phyloP scores from a whole-genome alignment of 1,140 invertebrate genomes.

The Zelostemma sp. region DNA sequence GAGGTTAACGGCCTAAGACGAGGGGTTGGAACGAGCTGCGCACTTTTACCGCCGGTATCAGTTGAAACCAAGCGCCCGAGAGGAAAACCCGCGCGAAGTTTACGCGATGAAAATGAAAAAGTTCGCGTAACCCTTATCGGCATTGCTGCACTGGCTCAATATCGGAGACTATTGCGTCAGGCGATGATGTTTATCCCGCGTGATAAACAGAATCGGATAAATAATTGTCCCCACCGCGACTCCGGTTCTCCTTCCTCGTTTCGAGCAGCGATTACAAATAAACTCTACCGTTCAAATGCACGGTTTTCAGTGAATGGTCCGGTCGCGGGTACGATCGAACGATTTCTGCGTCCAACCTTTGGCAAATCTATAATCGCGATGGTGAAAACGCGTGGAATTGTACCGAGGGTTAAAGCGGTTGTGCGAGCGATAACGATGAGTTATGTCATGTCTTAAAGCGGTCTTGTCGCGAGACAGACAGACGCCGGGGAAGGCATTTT shows the following conservation, averaged over 20 bases:
- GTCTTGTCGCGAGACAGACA: slow-evolving; percentile 58
- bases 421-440: slow-evolving; percentile 24
- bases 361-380: slow-evolving; percentile 6
- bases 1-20: slow-evolving; percentile 34
- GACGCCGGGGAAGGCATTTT: slow-evolving; percentile 53
- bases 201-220: slow-evolving; percentile 61
- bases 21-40: slow-evolving; percentile 23
- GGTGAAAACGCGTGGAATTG: slow-evolving; percentile 27
- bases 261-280: no score
- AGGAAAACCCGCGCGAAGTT: slow-evolving; percentile 22
- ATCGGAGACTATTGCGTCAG: slow-evolving; percentile 63
- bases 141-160: slow-evolving; percentile 56
- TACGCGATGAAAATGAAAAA: slow-evolving; percentile 53
- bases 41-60: slow-evolving; percentile 31
- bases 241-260: slow-evolving; percentile 38
- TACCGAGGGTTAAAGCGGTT: slow-evolving; percentile 17
- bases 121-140: slow-evolving; percentile 60
- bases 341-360: not conserved
- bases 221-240: slow-evolving; percentile 56
- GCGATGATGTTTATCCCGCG: slow-evolving; percentile 61
- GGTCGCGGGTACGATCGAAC: slow-evolving; percentile 15
- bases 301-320: slow-evolving; percentile 49
- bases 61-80: slow-evolving; percentile 5
- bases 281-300: slow-evolving; percentile 53
- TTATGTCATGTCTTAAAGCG: slow-evolving; percentile 27